Conservation (phyloP, 1,140 invertebrate species). For the Trypoxylus dichotomus region DNA sequence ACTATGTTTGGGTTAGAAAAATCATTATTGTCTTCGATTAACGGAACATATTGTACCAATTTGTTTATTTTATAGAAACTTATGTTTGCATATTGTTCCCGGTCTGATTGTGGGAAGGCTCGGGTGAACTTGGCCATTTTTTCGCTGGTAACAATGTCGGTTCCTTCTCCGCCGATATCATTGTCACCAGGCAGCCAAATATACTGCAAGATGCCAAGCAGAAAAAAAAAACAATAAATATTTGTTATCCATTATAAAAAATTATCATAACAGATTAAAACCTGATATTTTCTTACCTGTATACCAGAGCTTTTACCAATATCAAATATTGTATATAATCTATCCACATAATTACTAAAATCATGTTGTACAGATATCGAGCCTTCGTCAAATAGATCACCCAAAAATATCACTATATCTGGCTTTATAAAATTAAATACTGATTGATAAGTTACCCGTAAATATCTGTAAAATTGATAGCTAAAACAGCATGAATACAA, state of each 20-base stretch:
- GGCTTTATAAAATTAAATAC: conserved; percentile 76
- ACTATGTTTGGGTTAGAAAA: conserved; percentile 63
- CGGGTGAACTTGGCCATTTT: conserved; percentile 79
- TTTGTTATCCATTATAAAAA: no score
- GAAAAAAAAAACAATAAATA: not conserved
- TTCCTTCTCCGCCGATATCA: conserved; percentile 88
- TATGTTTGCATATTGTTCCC: conserved; percentile 63
- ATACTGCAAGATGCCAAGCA: conserved; percentile 60
- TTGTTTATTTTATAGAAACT: conserved; percentile 71
- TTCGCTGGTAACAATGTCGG: conserved; percentile 69
- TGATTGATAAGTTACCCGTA: conserved; percentile 74
- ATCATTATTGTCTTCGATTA: conserved; percentile 59
- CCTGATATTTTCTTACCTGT: not conserved
- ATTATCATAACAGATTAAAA: no score
- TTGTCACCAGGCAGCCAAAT: conserved; percentile 92
- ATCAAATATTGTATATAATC: conserved; percentile 72
- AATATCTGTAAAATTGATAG: conserved; percentile 73
- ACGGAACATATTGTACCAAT: conserved; percentile 59
- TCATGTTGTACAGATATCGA: conserved; percentile 70
- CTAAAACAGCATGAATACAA: no score
- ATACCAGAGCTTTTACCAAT: conserved; percentile 54
- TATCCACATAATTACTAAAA: conserved; percentile 69
- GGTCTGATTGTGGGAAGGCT: conserved; percentile 70
- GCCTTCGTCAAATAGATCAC: conserved; percentile 92
- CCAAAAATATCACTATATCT: conserved; percentile 85